phyloP scores from a whole-genome alignment of 2,888 invertebrate genomes.

The Lacanobia oleracea region DNA sequence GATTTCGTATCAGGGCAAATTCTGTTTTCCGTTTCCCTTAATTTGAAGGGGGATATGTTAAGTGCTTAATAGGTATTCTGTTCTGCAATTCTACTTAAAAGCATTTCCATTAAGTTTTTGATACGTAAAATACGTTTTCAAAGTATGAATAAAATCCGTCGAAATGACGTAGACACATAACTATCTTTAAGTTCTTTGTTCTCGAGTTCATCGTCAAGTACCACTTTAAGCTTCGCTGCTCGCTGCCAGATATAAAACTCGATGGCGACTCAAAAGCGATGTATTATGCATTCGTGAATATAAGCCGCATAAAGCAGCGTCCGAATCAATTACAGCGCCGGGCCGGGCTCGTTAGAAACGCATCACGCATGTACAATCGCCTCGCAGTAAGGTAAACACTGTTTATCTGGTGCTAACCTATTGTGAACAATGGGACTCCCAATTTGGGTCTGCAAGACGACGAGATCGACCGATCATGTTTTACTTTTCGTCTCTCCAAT shows the following conservation, averaged over 20 bases:
- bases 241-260: slow-evolving; percentile 76
- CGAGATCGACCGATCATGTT: slow-evolving; percentile 75
- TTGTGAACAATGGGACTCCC: slow-evolving; percentile 86
- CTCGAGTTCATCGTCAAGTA: slow-evolving; percentile 71
- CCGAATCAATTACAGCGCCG: slow-evolving; percentile 88
- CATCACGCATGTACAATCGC: slow-evolving; percentile 90
- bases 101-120: slow-evolving; percentile 4
- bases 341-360: slow-evolving; percentile 89
- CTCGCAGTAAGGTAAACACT: slow-evolving; percentile 83
- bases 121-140: slow-evolving; percentile 25
- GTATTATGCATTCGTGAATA: slow-evolving; percentile 90
- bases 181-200: slow-evolving; percentile 76
- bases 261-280: slow-evolving; percentile 79
- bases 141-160: slow-evolving; percentile 56
- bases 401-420: slow-evolving; percentile 88
- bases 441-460: slow-evolving; percentile 81
- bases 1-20: neutral
- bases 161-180: slow-evolving; percentile 53
- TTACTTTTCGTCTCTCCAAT: slow-evolving; percentile 65
- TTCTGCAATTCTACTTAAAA: slow-evolving; percentile 6
- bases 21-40: neutral
- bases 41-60: neutral
- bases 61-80: neutral
- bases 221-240: slow-evolving; percentile 68
- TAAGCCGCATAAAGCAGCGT: slow-evolving; percentile 87